Evolutionary conservation across 2,797 vertebrate genomes (phyloP).

Genomic region (Clarias laeviceps): DNA sequence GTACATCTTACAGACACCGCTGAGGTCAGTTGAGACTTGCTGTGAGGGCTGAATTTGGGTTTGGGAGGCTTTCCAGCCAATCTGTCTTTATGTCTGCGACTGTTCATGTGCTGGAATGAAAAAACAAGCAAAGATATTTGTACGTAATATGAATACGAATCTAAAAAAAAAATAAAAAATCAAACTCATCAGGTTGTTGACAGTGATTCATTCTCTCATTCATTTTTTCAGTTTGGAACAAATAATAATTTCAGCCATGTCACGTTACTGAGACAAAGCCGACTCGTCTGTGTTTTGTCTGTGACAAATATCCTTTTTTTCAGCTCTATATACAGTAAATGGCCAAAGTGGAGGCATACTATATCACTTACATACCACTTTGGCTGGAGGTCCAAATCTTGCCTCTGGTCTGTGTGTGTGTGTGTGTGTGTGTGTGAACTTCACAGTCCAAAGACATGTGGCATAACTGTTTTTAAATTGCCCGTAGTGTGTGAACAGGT

Average conservation of each 20-base stretch:
- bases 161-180: neutral
- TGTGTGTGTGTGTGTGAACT: too few species aligned
- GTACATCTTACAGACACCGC: slow-evolving; percentile 71
- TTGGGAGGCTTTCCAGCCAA: slow-evolving; percentile 94
- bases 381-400: too few species aligned
- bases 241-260: neutral
- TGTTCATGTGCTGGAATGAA: slow-evolving; percentile 89
- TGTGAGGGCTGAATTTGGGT: slow-evolving; percentile 91
- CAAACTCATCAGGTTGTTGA: neutral
- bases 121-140: neutral
- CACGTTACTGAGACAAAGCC: neutral
- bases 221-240: neutral
- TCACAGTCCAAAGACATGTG: too few species aligned
- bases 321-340: neutral
- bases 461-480: too few species aligned
- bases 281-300: neutral
- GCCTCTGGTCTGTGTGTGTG: too few species aligned
- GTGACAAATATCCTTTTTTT: neutral
- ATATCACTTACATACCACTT: too few species aligned
- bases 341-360: neutral
- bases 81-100: slow-evolving; percentile 95
- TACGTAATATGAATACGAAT: neutral
- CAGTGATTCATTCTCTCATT: neutral
- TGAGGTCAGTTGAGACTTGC: slow-evolving; percentile 72
- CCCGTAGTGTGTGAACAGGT: too few species aligned